phyloP scores from a whole-genome alignment of 1,140 invertebrate species.

The Brachionus plicatilis region DNA sequence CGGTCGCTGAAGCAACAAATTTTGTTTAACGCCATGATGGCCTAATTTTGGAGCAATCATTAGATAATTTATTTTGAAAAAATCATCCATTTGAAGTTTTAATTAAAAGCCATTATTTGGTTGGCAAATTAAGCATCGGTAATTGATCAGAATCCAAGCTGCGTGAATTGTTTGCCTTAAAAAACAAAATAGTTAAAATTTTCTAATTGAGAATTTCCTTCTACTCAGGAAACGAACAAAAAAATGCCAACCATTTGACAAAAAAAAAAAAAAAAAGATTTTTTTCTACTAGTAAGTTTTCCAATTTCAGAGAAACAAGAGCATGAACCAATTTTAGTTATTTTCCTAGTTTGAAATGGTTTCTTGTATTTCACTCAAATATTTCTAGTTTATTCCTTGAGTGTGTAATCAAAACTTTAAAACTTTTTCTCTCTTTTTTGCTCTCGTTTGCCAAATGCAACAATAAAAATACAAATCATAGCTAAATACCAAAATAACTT shows the following conservation, averaged over 20 bases:
- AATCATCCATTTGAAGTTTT: not conserved
- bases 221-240: not conserved
- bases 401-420: constrained; percentile 22
- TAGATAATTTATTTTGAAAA: not conserved
- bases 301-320: constrained; percentile 24
- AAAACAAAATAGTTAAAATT: constrained; percentile 19
- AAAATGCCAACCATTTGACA: not conserved
- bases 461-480: constrained; percentile 11
- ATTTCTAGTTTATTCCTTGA: constrained; percentile 34
- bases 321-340: constrained; percentile 22
- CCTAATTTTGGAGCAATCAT: not conserved
- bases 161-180: not conserved
- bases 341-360: constrained; percentile 9
- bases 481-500: constrained; percentile 23
- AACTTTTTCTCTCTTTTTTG: not conserved
- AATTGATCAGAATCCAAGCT: not conserved
- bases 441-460: not conserved
- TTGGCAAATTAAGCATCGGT: not conserved
- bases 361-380: constrained; percentile 27
- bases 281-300: not conserved
- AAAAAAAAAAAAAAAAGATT: not conserved
- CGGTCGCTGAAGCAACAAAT: not conserved
- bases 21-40: not conserved
- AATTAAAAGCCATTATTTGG: not conserved
- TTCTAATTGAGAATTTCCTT: not conserved